Base-by-base conservation (phyloP, 2,797 vertebrate genomes). In the Prunella strophiata region DNA sequence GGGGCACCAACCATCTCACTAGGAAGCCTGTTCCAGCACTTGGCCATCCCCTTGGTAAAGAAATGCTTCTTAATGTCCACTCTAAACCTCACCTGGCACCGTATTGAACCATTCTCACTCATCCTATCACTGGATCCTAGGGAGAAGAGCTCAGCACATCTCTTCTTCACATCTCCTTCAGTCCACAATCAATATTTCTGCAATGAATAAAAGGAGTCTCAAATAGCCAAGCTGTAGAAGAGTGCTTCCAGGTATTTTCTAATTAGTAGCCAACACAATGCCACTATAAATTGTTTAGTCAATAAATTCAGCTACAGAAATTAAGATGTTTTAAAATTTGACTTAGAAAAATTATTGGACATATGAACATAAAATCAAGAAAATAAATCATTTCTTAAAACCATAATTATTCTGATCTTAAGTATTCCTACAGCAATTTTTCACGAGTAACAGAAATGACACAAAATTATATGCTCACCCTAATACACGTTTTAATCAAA, bases 291-390 rank as follows among this genome's bases (percentile, higher is more conserved):
- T 76, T 57, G 15, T 75, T 89, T 59, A 73, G 23, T n/a, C 36
- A 66, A 63, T 70, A 86, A 62, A 86, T 70, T 87, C 67, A 76
- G 55, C 40, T 73, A 47, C n/a, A 57, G n/a, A 90, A 84, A 95
- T 85, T 14, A 78, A 48, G 30, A 72, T 45, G 11, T 22, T 71
- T 73, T 48, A 87, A 74, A 68, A 81, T 73, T 82, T 27, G 61
- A 15, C 17, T 61, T 57, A 34, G 47, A 7, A 63, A 78, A 75
- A 72, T 47, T 68, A 61, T 83, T 92, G 89, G 16, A 16, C 43
- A 57, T 59, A 79, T 71, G 61, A 88, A 88, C 84, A 85, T 45
- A 76, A 30, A 91, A 73, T 50, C 40, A 91, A 82, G 45, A 43
- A 29, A 88, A 93, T 55, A 73, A 78, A 84, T 90, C 0, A 62